These are phyloP conservation scores for Saccopteryx bilineata DNA, from an alignment of 2,113 vertebrate species.

Conservation along the genomic window DNA sequence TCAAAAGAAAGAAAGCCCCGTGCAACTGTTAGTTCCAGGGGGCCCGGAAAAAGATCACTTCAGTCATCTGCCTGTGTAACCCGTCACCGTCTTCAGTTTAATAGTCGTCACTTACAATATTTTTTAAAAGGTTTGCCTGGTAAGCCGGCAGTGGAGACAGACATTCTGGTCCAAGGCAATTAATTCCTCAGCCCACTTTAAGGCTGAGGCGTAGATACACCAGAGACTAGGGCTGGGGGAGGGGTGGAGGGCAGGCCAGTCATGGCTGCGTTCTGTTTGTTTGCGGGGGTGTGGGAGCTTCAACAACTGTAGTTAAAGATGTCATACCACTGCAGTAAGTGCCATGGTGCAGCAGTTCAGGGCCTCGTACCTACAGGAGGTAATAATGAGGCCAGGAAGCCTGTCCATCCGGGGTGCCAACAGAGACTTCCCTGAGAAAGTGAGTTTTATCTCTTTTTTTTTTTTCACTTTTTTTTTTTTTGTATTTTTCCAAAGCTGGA, in stretches of 20 bases:
- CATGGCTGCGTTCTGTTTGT: background rate
- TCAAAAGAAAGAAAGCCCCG: background rate
- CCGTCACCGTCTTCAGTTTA: background rate
- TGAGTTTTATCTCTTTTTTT: too few relatives aligned
- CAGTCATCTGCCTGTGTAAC: too few relatives aligned
- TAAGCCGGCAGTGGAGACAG: background rate
- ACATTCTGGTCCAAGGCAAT: background rate
- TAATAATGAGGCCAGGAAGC: too few relatives aligned
- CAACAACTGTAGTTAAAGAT: background rate
- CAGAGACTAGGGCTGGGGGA: too few relatives aligned
- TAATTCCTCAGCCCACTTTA: background rate
- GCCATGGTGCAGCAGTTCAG: background rate
- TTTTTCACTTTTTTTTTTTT: too few relatives aligned
- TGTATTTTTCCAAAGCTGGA: too few relatives aligned
- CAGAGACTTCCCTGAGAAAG: background rate
- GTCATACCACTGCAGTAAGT: accelerated
- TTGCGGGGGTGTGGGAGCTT: accelerated
- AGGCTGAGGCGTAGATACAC: too few relatives aligned
- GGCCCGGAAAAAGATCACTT: background rate
- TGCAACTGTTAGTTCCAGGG: background rate
- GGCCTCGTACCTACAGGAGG: accelerated
- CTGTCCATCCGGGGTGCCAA: too few relatives aligned
- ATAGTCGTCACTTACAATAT: background rate
- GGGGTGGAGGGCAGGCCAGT: background rate
- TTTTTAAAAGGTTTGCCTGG: background rate